Base-by-base conservation (phyloP, 2,113 vertebrate species). In the Callorhinus ursinus region DNA sequence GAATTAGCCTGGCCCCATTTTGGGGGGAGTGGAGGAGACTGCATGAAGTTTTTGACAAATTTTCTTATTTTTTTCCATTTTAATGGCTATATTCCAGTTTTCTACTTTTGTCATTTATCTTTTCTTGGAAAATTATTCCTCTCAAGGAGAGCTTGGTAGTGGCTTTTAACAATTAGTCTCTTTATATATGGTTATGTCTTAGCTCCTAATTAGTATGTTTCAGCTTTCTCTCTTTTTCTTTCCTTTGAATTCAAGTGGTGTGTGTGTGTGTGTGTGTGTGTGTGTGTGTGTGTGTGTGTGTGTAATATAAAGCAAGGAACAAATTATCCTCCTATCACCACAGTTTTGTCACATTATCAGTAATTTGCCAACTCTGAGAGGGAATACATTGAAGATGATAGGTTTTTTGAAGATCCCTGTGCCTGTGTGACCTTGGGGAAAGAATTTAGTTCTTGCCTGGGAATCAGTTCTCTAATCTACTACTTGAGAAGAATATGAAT, bases 401-500 rank as follows among this genome's bases (percentile, higher is more conserved):
- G 57, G 2, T 46, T 83, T 93, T 82, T 46, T 42, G 55, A 88
- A 88, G 10, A 55, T 95, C 49, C 69, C 3, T 71, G 7, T 63
- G 7, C 22, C 22, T 67, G 0, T 51, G 36, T 90, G 49, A 82
- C 77, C 82, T 92, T 79, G 67, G 67, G 14, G 46, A 93, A 85
- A 86, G 26, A 92, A 57, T 10, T 89, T 31, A 65, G 1, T 92
- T 80, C 61, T 90, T 90, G 22, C 39, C 18, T 84, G 42, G n/a
- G 9, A 92, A 4, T 86, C 22, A 57, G 31, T 33, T 90, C 19
- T 39, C 22, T 65, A 84, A 11, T 59, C 24, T 83, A 15, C 33
- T 42, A 4, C 46, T 82, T 84, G 51, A 96, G 33, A 88, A 69
- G n/a, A 90, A 61, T 79, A 15, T 90, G 82, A 85, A 74, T 98